Percentiles rank a stretch among this genome's conserved stretches.
These are phyloP conservation scores for Platysteira castanea DNA, from an alignment of 2,113 vertebrate genomes.

Conservation along the genomic window DNA sequence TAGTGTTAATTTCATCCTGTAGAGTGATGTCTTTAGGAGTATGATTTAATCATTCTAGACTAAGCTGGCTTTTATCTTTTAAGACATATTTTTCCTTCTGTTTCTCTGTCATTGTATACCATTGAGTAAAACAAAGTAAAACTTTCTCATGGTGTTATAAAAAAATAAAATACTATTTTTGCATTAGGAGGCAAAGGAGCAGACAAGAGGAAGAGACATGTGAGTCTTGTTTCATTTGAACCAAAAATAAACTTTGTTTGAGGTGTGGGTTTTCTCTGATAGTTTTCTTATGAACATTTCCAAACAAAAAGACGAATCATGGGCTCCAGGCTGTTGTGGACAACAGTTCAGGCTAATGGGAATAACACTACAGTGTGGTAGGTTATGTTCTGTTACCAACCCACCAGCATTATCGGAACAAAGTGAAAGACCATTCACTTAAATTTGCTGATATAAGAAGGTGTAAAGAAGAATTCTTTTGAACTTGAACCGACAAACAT, in stretches of 20 bases:
- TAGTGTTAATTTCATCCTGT: not conserved
- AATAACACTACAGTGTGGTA: not conserved
- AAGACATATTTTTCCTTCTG: not conserved
- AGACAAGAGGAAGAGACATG: not conserved
- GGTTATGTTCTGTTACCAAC: not conserved
- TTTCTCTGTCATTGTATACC: not conserved
- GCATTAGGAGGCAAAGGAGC: not conserved
- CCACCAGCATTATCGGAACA: not conserved
- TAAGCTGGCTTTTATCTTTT: not conserved
- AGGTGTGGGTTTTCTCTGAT: not conserved
- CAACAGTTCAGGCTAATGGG: not conserved
- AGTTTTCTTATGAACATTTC: not conserved
- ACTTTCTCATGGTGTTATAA: not conserved
- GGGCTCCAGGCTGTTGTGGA: not conserved
- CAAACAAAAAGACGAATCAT: not conserved
- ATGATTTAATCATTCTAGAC: not conserved
- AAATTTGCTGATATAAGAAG: not conserved
- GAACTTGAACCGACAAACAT: accelerated
- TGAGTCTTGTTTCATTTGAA: not conserved
- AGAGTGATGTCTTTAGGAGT: not conserved
- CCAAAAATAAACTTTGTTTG: not conserved
- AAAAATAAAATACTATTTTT: not conserved
- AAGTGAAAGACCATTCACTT: not conserved
- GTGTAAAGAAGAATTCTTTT: not conserved
- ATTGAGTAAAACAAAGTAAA: not conserved